Evolutionary conservation across 2,113 vertebrate genomes (phyloP).

Genomic region (Thymallus thymallus): DNA sequence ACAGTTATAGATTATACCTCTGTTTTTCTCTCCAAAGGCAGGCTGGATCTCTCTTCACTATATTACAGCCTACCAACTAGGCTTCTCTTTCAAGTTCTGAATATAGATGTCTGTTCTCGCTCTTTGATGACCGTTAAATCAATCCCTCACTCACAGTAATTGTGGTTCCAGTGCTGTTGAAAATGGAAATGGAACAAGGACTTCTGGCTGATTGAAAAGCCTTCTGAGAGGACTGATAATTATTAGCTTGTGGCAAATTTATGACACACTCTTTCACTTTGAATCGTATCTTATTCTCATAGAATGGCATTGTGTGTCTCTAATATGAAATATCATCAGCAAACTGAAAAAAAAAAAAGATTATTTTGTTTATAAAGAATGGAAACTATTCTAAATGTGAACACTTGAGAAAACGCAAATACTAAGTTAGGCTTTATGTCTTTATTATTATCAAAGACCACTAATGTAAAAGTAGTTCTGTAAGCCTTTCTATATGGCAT

Average conservation of each 20-base stretch:
- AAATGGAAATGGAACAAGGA: conserved; percentile 64
- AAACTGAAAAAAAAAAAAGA: not conserved
- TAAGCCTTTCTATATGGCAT: too few relatives aligned
- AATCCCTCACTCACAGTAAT: conserved; percentile 67
- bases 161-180: conserved; percentile 57
- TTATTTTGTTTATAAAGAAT: not conserved
- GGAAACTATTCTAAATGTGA: too few relatives aligned
- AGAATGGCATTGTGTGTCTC: conserved; percentile 22
- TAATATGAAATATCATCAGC: not conserved
- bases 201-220: conserved; percentile 63
- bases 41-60: too few relatives aligned
- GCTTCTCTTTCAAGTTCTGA: not conserved
- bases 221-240: conserved; percentile 49
- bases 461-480: too few relatives aligned
- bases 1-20: conserved; percentile 71
- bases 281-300: conserved; percentile 32
- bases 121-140: conserved; percentile 70
- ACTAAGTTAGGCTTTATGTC: too few relatives aligned
- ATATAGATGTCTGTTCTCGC: conserved; percentile 37
- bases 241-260: conserved; percentile 31
- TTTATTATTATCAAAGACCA: too few relatives aligned
- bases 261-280: conserved; percentile 48
- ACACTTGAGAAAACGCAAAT: too few relatives aligned
- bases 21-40: not conserved
- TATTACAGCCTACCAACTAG: not conserved